These are phyloP conservation scores for Acromyrmex echinatior DNA, from an alignment of 1,140 invertebrate species.

Conservation along the genomic window DNA sequence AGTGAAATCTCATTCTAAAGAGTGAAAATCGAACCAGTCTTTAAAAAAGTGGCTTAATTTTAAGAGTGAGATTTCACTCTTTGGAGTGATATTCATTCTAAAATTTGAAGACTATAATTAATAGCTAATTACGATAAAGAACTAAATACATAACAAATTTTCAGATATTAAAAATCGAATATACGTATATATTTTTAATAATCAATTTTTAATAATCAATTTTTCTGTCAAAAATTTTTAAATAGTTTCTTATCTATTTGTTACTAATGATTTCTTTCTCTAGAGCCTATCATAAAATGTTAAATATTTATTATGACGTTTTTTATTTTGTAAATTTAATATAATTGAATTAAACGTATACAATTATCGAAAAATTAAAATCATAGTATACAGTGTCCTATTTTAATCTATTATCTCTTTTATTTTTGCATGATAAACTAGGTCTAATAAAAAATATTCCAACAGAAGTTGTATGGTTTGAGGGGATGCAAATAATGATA, in stretches of 20 bases:
- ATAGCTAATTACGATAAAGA: neutral
- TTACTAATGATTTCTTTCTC: conserved; percentile 7
- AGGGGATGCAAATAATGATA: no score
- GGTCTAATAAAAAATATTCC: no score
- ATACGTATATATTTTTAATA: conserved; percentile 14
- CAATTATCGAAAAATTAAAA: neutral
- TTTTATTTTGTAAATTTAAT: conserved; percentile 3
- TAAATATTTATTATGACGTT: neutral
- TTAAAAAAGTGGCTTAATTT: no score
- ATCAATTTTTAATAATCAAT: conserved; percentile 4
- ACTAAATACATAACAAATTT: neutral
- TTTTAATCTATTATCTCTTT: no score
- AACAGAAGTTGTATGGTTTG: no score
- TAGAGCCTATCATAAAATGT: neutral
- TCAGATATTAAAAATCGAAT: neutral
- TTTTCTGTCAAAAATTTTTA: conserved; percentile 1
- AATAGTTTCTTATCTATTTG: neutral
- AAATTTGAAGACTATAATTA: neutral
- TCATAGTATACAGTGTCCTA: neutral
- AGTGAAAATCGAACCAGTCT: no score
- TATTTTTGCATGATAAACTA: no score
- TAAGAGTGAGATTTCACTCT: no score
- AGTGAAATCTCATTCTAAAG: no score
- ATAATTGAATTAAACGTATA: neutral
- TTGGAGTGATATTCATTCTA: no score